These are phyloP conservation scores for Eira barbara DNA, from an alignment of 2,113 vertebrate species.

Conservation along the genomic window DNA sequence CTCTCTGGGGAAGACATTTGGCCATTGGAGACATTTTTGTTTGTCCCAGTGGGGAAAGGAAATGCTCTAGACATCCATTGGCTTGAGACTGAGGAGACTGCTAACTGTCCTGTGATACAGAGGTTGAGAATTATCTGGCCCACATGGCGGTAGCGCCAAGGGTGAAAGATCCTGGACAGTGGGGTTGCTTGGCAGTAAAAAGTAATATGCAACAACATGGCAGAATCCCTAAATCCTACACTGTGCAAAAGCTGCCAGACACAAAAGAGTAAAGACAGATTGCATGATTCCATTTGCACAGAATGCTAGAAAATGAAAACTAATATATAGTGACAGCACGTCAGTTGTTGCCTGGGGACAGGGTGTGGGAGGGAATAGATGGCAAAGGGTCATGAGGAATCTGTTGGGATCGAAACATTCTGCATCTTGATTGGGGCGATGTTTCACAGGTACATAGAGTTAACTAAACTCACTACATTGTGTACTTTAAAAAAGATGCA, in stretches of 20 bases:
- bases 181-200: background rate
- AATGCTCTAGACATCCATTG: fast-evolving
- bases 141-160: too few relatives aligned
- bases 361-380: background rate
- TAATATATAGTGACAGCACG: background rate
- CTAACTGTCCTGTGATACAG: background rate
- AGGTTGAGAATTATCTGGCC: background rate
- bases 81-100: background rate
- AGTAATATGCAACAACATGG: background rate
- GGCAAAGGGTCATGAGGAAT: background rate
- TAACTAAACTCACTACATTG: background rate
- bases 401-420: background rate
- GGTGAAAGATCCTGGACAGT: background rate
- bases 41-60: background rate
- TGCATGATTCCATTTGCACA: background rate
- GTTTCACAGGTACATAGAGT: background rate
- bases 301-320: background rate
- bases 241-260: background rate
- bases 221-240: background rate
- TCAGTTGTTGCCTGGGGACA: background rate
- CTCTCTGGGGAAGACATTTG: background rate
- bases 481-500: background rate
- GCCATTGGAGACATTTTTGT: background rate
- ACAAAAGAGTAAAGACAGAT: too few relatives aligned
- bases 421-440: background rate